Evolutionary conservation across 30 jellyfish, hydroid and myxozoan species (phyloP).

Genomic region (Clytia hemisphaerica): DNA sequence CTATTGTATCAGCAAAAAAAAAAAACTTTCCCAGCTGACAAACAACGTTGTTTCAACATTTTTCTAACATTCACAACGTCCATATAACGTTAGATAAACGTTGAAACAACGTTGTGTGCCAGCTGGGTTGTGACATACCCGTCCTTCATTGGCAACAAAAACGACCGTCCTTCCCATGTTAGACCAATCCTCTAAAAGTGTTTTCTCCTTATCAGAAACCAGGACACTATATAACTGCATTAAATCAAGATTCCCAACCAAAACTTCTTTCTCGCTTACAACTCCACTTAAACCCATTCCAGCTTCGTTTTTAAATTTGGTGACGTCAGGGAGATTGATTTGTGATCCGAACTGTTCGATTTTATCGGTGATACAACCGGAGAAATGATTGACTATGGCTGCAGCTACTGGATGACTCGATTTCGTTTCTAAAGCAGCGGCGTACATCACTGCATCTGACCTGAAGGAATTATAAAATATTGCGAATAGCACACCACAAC

Average conservation of each 20-base stretch:
- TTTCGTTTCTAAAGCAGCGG: constrained; percentile 80
- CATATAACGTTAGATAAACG: too few relatives aligned
- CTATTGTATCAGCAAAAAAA: too few relatives aligned
- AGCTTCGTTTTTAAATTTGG: constrained; percentile 38
- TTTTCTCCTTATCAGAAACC: constrained; percentile 25
- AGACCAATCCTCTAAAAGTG: constrained; percentile 36
- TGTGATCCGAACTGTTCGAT: constrained; percentile 52
- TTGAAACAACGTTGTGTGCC: too few relatives aligned
- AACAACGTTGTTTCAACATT: too few relatives aligned
- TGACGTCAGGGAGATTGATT: constrained; percentile 81
- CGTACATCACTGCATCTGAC: constrained; percentile 39
- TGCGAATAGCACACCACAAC: too few relatives aligned
- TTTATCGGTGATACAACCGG: constrained; percentile 88
- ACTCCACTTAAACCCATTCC: constrained; percentile 71
- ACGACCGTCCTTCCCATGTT: constrained; percentile 61
- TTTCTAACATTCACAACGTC: too few relatives aligned
- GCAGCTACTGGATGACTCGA: constrained; percentile 95
- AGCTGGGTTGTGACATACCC: too few relatives aligned
- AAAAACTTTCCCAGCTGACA: too few relatives aligned
- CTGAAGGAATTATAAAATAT: too few relatives aligned
- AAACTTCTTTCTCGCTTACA: constrained; percentile 35
- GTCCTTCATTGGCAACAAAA: constrained; percentile 52
- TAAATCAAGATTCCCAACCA: constrained; percentile 68
- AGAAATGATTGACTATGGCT: constrained; percentile 69
- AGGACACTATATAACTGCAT: constrained; percentile 22